These are phyloP conservation scores for Cyanocitta stelleri DNA, from an alignment of 2,113 vertebrate genomes.

Conservation along the genomic window DNA sequence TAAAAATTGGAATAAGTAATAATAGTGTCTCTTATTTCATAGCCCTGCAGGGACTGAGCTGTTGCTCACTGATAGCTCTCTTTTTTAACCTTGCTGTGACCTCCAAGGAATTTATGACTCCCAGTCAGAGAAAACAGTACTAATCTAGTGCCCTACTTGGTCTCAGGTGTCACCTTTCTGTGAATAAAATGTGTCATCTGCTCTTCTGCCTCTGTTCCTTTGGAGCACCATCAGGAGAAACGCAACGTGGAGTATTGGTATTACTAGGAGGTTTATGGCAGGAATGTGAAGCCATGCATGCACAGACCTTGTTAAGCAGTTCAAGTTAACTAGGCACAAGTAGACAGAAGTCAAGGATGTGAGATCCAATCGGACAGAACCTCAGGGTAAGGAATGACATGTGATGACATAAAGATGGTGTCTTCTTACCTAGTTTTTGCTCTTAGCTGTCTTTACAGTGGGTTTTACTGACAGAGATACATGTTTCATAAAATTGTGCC, in stretches of 20 bases:
- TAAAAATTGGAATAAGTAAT: not conserved
- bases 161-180: not conserved
- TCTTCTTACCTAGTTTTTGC: not conserved
- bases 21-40: not conserved
- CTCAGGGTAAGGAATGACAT: not conserved
- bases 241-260: not conserved
- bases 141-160: not conserved
- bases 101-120: not conserved
- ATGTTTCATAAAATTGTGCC: not conserved
- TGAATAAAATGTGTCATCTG: not conserved
- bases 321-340: not conserved
- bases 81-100: not conserved
- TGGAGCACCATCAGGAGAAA: not conserved
- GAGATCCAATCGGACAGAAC: fast-evolving
- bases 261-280: not conserved
- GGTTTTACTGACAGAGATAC: not conserved
- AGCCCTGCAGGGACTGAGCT: not conserved
- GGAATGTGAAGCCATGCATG: not conserved
- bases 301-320: not conserved
- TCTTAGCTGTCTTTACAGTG: not conserved
- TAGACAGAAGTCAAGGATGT: not conserved
- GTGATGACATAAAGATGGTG: not conserved
- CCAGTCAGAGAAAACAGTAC: not conserved
- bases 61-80: not conserved
- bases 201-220: not conserved